phyloP scores from a whole-genome alignment of 2,888 invertebrate species.

The Biston betularia region DNA sequence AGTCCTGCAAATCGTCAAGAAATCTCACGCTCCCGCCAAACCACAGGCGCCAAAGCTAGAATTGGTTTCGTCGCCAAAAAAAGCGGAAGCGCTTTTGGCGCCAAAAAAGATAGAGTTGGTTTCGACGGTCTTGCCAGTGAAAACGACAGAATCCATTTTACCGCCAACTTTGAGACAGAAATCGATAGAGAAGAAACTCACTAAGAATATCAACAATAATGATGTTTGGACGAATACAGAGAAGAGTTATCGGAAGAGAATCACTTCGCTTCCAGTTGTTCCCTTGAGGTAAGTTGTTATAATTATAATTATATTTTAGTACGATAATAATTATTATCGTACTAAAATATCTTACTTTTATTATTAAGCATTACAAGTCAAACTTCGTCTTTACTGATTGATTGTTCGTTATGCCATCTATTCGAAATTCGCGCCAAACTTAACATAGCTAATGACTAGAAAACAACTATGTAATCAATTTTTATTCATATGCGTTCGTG shows the following conservation, averaged over 20 bases:
- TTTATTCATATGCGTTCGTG: conserved; percentile 10
- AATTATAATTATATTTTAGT: too few species aligned
- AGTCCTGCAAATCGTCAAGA: conserved; percentile 76
- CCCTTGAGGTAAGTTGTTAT: conserved; percentile 58
- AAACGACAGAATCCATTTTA: conserved; percentile 37
- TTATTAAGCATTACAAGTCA: neutral
- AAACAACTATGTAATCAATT: conserved; percentile 26
- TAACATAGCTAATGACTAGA: conserved; percentile 19
- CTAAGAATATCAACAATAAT: conserved; percentile 80
- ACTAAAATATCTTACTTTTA: neutral
- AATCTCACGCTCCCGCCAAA: conserved; percentile 63
- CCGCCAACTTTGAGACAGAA: conserved; percentile 70
- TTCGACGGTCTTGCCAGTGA: conserved; percentile 28
- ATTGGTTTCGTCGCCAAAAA: conserved; percentile 10
- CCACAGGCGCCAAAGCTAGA: conserved; percentile 50
- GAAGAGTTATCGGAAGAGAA: conserved; percentile 58
- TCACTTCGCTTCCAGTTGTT: conserved; percentile 51
- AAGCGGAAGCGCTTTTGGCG: conserved; percentile 9
- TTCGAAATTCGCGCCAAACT: conserved; percentile 56
- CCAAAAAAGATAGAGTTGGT: conserved; percentile 39
- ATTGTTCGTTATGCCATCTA: conserved; percentile 30
- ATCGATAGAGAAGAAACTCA: conserved; percentile 63
- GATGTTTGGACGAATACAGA: conserved; percentile 75
- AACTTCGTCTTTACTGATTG: conserved; percentile 52
- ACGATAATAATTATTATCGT: too few species aligned